Evolutionary conservation across 1,140 invertebrate species (phyloP), one percentile per base, ranked within the genome.

Genomic region (Phortica variegata): DNA sequence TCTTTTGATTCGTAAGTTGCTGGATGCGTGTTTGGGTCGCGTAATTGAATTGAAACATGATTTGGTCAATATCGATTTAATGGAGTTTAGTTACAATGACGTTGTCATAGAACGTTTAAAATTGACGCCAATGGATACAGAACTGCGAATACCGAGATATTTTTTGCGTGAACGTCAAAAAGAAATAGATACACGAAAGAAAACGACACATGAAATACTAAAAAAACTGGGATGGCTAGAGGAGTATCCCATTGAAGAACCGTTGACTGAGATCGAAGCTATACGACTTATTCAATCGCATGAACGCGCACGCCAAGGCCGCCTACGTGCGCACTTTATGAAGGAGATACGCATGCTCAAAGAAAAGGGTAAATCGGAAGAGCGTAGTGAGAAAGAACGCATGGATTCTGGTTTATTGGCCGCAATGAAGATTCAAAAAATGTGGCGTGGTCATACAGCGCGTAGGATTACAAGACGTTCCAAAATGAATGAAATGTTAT

Each of bases 301-400:
- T 63, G 95, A 97, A 77, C 77, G 94, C 58, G 93, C 93, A 1
- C 81, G 93, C 33, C 93, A 96, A 75, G 93, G 90, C 17, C 79
- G 91, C 34, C 80, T 79, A 16, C 78, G 93, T 54, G 85, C 90
- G 8, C 88, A 93, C 65, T 93, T 95, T 58, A 94, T 95, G 89
- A 88, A 88, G 73, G 91, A 95, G 78, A 90, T 95, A 43, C 78
- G 86, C 18, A 79, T 84, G 16, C 79, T 87, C 47, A 91, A 89
- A 75, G 87, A 90, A 54, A 87, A 84, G 61, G 80, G 82, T 7
- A 85, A 87, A 58, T 66, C 79, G 9, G 81, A 84, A 48, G 71
- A 73, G 19, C 79, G 81, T 52, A 79, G 76, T 9, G 79, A 80
- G 17, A 78, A 79, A 31, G 79, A 83, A 52, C 79, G 80, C 57